These are phyloP conservation scores for Caradrina kadenii DNA, from an alignment of 2,888 invertebrate genomes.

Conservation along the genomic window DNA sequence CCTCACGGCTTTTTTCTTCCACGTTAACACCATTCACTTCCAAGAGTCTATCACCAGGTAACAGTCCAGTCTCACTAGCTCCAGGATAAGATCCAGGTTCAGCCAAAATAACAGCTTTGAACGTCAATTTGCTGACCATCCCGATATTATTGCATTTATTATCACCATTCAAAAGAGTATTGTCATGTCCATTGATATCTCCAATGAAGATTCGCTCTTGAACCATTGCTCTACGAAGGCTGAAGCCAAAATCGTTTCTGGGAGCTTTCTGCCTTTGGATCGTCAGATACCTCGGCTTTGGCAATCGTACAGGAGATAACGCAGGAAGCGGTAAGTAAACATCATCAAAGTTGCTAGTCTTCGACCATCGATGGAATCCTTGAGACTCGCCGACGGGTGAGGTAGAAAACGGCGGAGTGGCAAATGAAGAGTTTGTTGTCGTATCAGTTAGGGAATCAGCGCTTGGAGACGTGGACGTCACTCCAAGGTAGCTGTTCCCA, in stretches of 20 bases:
- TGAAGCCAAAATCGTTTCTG: conserved; percentile 98
- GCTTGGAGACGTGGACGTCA: conserved; percentile 95
- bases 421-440: conserved; percentile 95
- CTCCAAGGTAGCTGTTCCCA: conserved; percentile 90
- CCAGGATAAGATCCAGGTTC: conserved; percentile 96
- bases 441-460: conserved; percentile 96
- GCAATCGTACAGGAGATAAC: conserved; percentile 92
- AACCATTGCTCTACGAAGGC: conserved; percentile 96
- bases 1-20: conserved; percentile 96
- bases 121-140: conserved; percentile 87
- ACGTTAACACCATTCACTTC: conserved; percentile 97
- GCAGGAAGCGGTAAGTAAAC: conserved; percentile 93
- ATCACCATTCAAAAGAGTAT: conserved; percentile 80
- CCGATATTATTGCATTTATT: conserved; percentile 80
- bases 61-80: conserved; percentile 95
- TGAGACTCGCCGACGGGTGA: conserved; percentile 96
- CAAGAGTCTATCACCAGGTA: conserved; percentile 98
- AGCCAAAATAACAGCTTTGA: conserved; percentile 96
- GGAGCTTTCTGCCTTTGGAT: conserved; percentile 95
- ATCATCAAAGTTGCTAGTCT: conserved; percentile 94
- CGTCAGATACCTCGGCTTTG: conserved; percentile 93
- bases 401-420: conserved; percentile 96
- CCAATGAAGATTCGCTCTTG: conserved; percentile 92
- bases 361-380: conserved; percentile 95
- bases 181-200: conserved; percentile 80